phyloP scores from a whole-genome alignment of 2,113 vertebrate species.

The Chionomys nivalis region DNA sequence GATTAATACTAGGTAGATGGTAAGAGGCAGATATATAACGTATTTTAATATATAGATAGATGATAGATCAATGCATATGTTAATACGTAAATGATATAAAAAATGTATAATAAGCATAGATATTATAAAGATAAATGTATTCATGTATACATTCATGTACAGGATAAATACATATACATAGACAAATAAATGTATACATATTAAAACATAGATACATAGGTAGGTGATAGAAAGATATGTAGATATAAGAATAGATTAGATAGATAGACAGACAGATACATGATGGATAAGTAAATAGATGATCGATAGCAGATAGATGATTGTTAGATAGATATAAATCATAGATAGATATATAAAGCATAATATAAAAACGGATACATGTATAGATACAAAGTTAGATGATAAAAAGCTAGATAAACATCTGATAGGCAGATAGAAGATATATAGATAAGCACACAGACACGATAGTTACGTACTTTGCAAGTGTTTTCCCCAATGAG shows the following conservation, averaged over 20 bases:
- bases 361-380: not conserved
- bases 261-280: not conserved
- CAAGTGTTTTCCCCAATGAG: not conserved
- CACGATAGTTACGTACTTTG: too few relatives aligned
- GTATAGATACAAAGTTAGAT: not conserved
- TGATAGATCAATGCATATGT: not conserved
- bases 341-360: not conserved
- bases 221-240: not conserved
- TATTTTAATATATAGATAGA: not conserved
- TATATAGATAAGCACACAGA: not conserved
- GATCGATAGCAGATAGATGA: not conserved
- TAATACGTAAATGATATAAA: not conserved
- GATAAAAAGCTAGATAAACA: not conserved
- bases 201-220: not conserved
- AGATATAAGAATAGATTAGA: not conserved
- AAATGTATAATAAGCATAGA: not conserved
- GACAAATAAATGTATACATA: not conserved
- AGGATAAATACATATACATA: not conserved
- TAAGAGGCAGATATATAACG: not conserved
- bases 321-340: not conserved
- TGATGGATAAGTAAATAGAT: not conserved
- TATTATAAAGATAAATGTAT: not conserved
- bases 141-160: not conserved
- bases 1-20: not conserved
- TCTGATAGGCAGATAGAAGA: not conserved